These are phyloP conservation scores for Epinephelus moara DNA, from an alignment of 2,113 vertebrate genomes.

Conservation along the genomic window DNA sequence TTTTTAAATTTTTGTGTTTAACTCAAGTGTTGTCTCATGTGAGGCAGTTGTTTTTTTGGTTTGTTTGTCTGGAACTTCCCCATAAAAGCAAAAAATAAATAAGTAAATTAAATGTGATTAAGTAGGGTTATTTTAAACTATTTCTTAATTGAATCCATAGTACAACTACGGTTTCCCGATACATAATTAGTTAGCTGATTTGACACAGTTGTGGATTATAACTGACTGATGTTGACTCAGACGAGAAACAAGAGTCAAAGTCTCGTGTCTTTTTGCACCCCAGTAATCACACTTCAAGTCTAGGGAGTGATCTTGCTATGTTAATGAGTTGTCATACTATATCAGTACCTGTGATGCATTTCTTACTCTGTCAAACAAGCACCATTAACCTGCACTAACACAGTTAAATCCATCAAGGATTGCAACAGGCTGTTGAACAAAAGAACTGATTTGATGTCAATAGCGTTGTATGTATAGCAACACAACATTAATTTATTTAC, in stretches of 20 bases:
- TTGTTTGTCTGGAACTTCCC: too few relatives aligned
- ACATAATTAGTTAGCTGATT: too few relatives aligned
- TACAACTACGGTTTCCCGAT: too few relatives aligned
- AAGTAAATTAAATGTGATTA: too few relatives aligned
- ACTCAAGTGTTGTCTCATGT: too few relatives aligned
- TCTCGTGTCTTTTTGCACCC: not conserved
- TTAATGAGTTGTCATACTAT: conserved; percentile 17
- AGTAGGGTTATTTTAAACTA: too few relatives aligned
- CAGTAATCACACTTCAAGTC: conserved; percentile 38
- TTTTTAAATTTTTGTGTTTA: too few relatives aligned
- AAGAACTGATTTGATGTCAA: not conserved
- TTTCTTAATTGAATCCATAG: too few relatives aligned
- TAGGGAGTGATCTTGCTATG: conserved; percentile 6
- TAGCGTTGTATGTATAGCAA: not conserved
- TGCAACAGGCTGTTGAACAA: not conserved
- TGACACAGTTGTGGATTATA: not conserved
- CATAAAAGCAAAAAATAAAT: too few relatives aligned
- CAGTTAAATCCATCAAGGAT: not conserved
- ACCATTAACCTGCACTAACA: not conserved
- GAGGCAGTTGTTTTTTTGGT: too few relatives aligned
- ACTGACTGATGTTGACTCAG: not conserved
- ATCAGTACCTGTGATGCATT: not conserved
- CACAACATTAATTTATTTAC: not conserved
- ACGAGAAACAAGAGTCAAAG: not conserved
- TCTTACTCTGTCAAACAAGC: not conserved